Evolutionary conservation across 1,140 invertebrate genomes (phyloP).

Genomic region (Trichomalopsis sarcophagae): DNA sequence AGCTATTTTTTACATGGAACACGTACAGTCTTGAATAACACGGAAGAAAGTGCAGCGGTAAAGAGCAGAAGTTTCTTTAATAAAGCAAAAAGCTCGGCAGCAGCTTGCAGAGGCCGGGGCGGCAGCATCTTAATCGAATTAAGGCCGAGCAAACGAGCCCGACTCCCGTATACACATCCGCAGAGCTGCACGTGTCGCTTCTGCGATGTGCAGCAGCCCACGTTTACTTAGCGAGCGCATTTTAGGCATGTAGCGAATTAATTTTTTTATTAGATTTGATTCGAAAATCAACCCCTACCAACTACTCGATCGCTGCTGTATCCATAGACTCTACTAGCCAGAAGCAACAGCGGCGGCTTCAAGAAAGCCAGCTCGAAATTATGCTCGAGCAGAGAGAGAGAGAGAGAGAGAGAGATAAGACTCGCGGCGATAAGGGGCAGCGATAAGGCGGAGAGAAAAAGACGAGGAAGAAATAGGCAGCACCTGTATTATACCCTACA

Average conservation of each 20-base stretch:
- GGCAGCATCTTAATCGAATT: neutral
- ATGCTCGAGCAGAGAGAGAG: neutral
- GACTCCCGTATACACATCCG: neutral
- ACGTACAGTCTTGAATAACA: neutral
- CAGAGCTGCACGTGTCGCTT: neutral
- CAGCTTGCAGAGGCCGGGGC: neutral
- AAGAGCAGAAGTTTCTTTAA: neutral
- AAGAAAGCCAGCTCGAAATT: neutral
- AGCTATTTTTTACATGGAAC: neutral
- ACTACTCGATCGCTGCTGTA: no score
- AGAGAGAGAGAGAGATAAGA: neutral
- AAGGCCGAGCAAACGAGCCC: conserved; percentile 1
- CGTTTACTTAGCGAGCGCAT: neutral
- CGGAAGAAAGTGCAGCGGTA: neutral
- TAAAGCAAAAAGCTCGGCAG: neutral
- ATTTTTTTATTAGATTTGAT: neutral
- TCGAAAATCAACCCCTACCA: no score
- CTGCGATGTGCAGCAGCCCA: neutral
- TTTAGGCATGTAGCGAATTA: neutral
- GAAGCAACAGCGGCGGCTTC: neutral
- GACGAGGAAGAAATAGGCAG: neutral
- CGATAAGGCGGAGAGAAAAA: neutral
- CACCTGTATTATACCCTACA: neutral
- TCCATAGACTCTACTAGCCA: neutral
- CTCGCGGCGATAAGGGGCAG: conserved; percentile 18